These are phyloP conservation scores for Smithornis capensis DNA, from an alignment of 2,113 vertebrate genomes.

Conservation along the genomic window DNA sequence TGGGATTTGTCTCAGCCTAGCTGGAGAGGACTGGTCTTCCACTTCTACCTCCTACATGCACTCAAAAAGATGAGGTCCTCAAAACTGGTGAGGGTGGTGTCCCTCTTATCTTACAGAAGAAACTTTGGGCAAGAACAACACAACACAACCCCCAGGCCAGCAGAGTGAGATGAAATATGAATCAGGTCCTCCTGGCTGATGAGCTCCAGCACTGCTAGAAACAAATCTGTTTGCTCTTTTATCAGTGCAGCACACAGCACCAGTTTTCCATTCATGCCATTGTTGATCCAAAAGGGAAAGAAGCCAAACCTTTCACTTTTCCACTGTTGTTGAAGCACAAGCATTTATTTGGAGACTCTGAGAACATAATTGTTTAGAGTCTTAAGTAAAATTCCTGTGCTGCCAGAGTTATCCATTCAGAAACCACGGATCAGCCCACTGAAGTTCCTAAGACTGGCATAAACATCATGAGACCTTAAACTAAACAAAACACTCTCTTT, in stretches of 20 bases:
- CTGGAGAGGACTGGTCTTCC: background rate
- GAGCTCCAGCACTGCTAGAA: background rate
- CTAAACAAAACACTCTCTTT: background rate
- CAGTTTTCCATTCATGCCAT: conserved; percentile 56
- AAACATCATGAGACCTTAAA: conserved; percentile 49
- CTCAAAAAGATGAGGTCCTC: background rate
- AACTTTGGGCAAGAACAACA: background rate
- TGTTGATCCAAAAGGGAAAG: conserved; percentile 36
- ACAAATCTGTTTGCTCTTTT: conserved; percentile 10
- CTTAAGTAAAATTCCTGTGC: conserved; percentile 23
- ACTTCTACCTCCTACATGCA: background rate
- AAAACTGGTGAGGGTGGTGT: background rate
- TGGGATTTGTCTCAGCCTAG: background rate
- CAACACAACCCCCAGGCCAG: background rate
- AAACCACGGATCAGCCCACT: conserved; percentile 15
- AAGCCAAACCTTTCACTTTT: conserved; percentile 55
- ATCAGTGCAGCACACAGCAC: background rate
- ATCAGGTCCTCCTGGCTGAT: background rate
- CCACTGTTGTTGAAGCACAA: background rate
- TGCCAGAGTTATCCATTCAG: conserved; percentile 42
- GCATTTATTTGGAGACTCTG: conserved; percentile 32
- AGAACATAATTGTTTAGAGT: conserved; percentile 34
- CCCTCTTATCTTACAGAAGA: background rate
- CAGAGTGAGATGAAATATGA: background rate
- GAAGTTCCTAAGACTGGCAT: background rate